Base-by-base conservation (phyloP, 2,113 vertebrate genomes). In the Protobothrops flavoviridis region DNA sequence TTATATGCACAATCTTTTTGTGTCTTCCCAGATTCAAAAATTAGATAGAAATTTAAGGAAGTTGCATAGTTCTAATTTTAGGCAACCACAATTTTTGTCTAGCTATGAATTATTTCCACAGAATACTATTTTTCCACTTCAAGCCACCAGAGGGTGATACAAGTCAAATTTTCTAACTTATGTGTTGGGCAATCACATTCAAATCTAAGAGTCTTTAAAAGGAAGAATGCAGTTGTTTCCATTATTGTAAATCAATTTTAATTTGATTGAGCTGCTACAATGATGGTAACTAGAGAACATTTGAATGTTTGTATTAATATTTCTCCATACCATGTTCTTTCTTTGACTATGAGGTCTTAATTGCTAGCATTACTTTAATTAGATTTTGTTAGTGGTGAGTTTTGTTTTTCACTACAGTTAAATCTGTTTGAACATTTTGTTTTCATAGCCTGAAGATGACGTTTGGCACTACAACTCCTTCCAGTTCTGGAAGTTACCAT, bases 401-500 rank as follows among this genome's bases (percentile, higher is more conserved):
- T 74, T 81, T 39, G n/a, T 81, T 94, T 95, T 91, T 1, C 95
- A 43, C 12, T 81, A 4, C 3, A 92, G 0, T 91, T 12, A 92
- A 69, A 1, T 9, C 15, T 29, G 13, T 93, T 95, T 74, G 5
- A 81, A 92, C 85, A 26, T 94, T 91, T 93, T 88, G 11, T 92
- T 96, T 94, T 93, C 53, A 92, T 96, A 98, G 98, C 94, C 94
- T 90, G 95, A 95, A 91, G 98, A 99, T 69, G 98, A 98, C 39
- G 97, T 98, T 95, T 97, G 94, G 94, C 94, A 96, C 1, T 99
- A 97, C 96, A 99, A 99, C 94, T 98, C 98, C 29, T 99, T 99
- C 96, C 98, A 98, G 94, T 99, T 97, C 91, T 99, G 99, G 99
- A 98, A 98, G 96, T 93, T 96, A 90, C 99, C 99, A 9, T 96